Evolutionary conservation across 2,113 vertebrate species (phyloP).

Genomic region (Rafetus swinhoei): DNA sequence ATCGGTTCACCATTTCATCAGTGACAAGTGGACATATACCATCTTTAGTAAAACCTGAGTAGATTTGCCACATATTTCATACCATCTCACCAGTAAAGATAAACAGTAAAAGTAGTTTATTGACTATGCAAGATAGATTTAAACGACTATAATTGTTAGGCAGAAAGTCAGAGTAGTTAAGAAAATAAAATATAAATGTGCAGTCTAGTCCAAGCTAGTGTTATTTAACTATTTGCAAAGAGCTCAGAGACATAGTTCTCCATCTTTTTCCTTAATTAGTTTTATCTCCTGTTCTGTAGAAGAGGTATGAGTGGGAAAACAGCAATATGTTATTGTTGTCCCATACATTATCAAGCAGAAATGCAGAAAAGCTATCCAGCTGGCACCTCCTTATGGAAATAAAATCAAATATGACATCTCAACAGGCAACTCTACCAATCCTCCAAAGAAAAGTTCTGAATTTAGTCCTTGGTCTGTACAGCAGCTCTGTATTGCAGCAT

Average conservation of each 20-base stretch:
- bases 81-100: too few species aligned
- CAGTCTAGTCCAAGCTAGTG: neutral
- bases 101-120: too few species aligned
- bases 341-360: neutral
- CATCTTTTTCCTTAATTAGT: neutral
- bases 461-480: neutral
- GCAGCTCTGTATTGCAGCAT: neutral
- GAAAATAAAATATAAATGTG: too few species aligned
- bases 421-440: rapidly evolving
- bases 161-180: too few species aligned
- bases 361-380: neutral
- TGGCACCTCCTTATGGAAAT: neutral
- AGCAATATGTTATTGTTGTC: rapidly evolving
- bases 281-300: neutral
- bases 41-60: too few species aligned
- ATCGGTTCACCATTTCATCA: too few species aligned
- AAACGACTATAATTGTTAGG: too few species aligned
- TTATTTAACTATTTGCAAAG: neutral
- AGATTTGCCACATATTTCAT: too few species aligned
- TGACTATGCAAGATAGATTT: too few species aligned
- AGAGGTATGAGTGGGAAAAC: neutral
- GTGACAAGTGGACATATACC: too few species aligned
- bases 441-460: neutral
- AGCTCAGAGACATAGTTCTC: neutral
- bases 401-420: neutral